Evolutionary conservation across 2,113 vertebrate species (phyloP).

Genomic region (Mus musculus): DNA sequence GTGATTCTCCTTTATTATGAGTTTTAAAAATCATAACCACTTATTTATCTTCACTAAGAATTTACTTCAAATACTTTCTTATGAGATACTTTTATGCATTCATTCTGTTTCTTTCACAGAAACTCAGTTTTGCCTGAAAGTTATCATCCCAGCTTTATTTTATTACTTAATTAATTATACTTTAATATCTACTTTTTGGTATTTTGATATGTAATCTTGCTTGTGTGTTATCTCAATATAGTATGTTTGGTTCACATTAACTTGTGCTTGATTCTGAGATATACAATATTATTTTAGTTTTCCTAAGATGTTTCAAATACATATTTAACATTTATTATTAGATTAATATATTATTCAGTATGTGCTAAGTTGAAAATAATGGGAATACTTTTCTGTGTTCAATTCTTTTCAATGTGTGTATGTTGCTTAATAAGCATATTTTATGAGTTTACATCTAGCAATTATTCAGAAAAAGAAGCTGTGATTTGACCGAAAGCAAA

Average conservation of each 20-base stretch:
- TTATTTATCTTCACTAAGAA: background rate
- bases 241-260: constrained; percentile 3
- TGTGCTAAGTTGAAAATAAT: background rate
- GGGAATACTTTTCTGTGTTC: background rate
- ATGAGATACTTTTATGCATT: background rate
- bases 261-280: background rate
- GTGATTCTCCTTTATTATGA: background rate
- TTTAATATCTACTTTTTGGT: background rate
- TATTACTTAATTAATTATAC: background rate
- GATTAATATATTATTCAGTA: background rate
- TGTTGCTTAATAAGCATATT: background rate
- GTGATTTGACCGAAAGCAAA: background rate
- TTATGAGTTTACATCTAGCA: background rate
- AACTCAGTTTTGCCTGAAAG: background rate
- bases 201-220: background rate
- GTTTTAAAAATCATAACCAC: background rate
- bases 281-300: background rate
- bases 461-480: background rate
- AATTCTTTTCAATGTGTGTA: background rate
- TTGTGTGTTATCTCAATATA: background rate
- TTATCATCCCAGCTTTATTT: background rate
- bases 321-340: background rate
- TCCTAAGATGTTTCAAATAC: background rate
- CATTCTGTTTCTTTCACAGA: background rate
- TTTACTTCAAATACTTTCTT: background rate